phyloP scores from a whole-genome alignment of 1,140 invertebrate species.

The Harlomillsia oculata region DNA sequence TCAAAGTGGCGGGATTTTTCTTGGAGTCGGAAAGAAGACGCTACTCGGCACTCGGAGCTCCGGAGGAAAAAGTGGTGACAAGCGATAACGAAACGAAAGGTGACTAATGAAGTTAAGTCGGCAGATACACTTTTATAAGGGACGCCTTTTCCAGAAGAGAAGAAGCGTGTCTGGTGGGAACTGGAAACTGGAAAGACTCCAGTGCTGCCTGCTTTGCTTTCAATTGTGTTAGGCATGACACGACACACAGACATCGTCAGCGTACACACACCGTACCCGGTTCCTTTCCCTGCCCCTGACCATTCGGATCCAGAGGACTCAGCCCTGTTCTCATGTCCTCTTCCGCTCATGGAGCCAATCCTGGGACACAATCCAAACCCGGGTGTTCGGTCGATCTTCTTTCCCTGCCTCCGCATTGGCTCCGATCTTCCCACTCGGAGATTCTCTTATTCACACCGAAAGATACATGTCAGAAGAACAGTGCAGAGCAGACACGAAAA shows the following conservation, averaged over 20 bases:
- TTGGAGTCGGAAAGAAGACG: no score
- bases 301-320: not conserved
- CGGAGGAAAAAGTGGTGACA: constrained; percentile 36
- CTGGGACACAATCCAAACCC: constrained; percentile 1
- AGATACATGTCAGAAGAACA: no score
- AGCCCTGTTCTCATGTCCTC: constrained; percentile 21
- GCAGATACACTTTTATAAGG: constrained; percentile 38
- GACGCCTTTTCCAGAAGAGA: not conserved
- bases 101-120: constrained; percentile 40
- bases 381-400: constrained; percentile 8
- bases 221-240: no score
- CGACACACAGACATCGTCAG: no score
- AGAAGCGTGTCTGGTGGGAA: not conserved
- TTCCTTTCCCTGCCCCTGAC: no score
- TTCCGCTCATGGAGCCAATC: constrained; percentile 23
- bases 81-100: constrained; percentile 40
- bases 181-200: not conserved
- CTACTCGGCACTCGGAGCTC: no score
- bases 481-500: no score
- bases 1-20: constrained; percentile 35
- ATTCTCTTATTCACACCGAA: not conserved
- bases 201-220: no score
- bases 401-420: constrained; percentile 10
- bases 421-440: not conserved
- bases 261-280: no score